These are phyloP conservation scores for Agrochola litura DNA, from an alignment of 2,888 invertebrate genomes.

Conservation along the genomic window DNA sequence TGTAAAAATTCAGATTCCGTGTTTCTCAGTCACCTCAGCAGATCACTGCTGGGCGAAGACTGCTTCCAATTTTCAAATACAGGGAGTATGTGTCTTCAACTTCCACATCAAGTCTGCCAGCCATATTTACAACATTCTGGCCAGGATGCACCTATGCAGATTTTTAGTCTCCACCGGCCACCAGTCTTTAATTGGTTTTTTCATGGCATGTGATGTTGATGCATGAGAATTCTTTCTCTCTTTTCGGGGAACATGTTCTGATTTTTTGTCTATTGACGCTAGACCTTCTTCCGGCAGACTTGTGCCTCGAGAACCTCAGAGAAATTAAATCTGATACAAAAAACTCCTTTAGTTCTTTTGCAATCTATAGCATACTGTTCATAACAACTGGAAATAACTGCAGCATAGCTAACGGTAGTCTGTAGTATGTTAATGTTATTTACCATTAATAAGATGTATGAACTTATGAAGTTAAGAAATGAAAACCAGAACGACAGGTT, in stretches of 20 bases:
- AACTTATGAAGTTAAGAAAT: constrained; percentile 7
- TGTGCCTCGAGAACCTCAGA: neutral
- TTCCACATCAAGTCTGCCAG: neutral
- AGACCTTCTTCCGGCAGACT: neutral
- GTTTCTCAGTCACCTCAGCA: neutral
- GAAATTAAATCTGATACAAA: neutral
- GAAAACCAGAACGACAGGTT: constrained; percentile 13
- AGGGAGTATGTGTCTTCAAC: neutral
- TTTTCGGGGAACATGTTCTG: neutral
- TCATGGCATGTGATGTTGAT: neutral
- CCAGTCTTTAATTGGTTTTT: neutral
- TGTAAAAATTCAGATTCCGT: neutral
- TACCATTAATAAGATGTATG: neutral
- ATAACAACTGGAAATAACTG: neutral
- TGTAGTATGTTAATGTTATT: constrained; percentile 4
- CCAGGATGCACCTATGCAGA: neutral
- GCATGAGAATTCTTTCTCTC: neutral
- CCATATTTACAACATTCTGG: neutral
- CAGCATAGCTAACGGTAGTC: neutral
- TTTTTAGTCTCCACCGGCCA: neutral
- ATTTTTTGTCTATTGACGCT: neutral
- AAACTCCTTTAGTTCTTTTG: neutral
- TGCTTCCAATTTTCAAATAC: neutral
- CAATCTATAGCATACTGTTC: no score
- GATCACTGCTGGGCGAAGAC: neutral